These are phyloP conservation scores for Cuculus canorus DNA, from an alignment of 2,797 vertebrate genomes.

Conservation along the genomic window DNA sequence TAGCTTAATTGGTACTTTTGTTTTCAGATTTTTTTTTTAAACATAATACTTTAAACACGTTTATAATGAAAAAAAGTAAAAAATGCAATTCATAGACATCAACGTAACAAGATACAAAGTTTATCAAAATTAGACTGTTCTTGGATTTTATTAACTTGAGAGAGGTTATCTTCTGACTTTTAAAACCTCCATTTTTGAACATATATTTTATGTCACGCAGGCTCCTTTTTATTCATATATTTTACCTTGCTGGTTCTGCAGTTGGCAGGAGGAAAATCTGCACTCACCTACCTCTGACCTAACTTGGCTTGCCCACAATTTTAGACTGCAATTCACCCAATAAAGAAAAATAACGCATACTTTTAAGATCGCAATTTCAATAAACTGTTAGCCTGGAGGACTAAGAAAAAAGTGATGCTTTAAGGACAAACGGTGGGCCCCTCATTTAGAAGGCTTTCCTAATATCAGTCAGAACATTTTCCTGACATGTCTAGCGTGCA, in stretches of 20 bases:
- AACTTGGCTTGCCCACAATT: neutral
- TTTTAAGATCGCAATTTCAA: neutral
- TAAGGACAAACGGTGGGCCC: neutral
- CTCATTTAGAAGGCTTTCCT: neutral
- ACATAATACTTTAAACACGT: neutral
- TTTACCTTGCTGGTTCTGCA: neutral
- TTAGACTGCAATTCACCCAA: neutral
- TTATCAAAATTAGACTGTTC: neutral
- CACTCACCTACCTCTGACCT: neutral
- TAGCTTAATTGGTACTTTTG: neutral
- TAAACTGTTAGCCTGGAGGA: slow-evolving; percentile 6
- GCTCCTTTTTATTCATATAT: neutral
- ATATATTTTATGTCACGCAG: neutral
- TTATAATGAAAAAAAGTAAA: neutral
- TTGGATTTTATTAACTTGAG: neutral
- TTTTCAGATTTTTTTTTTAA: neutral
- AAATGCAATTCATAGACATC: neutral
- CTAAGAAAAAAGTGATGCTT: neutral
- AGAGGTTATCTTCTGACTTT: neutral
- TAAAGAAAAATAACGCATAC: neutral
- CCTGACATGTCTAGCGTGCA: neutral
- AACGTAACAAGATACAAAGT: neutral
- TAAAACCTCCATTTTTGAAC: neutral
- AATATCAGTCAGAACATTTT: neutral
- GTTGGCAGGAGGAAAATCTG: neutral